These are phyloP conservation scores for Drosophila anomalipes DNA, from an alignment of 2,888 invertebrate genomes.

Conservation along the genomic window DNA sequence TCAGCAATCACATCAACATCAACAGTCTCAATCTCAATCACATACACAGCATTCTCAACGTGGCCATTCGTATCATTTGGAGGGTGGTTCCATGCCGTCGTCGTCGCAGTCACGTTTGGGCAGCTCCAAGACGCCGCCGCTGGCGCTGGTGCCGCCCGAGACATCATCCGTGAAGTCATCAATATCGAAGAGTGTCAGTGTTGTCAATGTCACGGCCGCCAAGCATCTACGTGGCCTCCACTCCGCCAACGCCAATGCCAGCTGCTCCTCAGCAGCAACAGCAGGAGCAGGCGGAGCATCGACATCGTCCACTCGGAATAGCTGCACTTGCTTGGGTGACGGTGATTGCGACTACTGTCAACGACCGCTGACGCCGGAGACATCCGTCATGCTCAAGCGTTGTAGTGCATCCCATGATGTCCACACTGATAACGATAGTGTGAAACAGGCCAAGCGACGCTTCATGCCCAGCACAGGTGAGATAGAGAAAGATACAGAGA, in stretches of 20 bases:
- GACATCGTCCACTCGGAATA: conserved; percentile 17
- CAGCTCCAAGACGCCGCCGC: conserved; percentile 81
- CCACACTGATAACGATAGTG: conserved; percentile 35
- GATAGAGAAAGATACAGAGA: not conserved
- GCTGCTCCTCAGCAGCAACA: not conserved
- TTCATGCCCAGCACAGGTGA: conserved; percentile 70
- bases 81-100: conserved; percentile 30
- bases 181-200: conserved; percentile 85
- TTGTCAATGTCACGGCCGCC: conserved; percentile 83
- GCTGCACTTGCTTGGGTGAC: conserved; percentile 38
- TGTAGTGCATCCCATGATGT: conserved; percentile 12
- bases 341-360: conserved; percentile 66
- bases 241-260: conserved; percentile 6
- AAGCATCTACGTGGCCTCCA: conserved; percentile 76
- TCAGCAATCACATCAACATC: conserved; percentile 27
- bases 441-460: conserved; percentile 63
- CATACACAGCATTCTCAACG: conserved; percentile 26
- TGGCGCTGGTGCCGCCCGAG: conserved; percentile 85
- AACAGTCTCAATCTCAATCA: conserved; percentile 29
- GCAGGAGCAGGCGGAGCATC: not conserved
- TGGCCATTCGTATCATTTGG: conserved; percentile 11
- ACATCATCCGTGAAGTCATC: conserved; percentile 84
- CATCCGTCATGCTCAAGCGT: conserved; percentile 45
- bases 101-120: conserved; percentile 54
- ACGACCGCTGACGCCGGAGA: conserved; percentile 52